Conservation (phyloP, 2,113 vertebrate genomes). For the Salvelinus fontinalis region DNA sequence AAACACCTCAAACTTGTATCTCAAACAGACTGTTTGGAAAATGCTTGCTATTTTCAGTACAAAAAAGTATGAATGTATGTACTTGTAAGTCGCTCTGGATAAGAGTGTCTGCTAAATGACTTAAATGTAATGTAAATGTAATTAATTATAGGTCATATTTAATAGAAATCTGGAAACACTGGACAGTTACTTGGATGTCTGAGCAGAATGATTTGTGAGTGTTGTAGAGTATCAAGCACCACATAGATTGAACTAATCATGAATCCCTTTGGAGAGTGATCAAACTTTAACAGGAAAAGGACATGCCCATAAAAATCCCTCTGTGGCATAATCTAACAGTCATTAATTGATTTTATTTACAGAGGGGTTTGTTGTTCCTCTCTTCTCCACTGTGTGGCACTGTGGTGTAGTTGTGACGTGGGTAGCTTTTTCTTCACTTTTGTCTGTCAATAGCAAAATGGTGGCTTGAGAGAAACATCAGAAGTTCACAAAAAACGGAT, state of each 20-base stretch:
- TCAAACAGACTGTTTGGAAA: no score
- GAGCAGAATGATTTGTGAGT: slow-evolving; percentile 11
- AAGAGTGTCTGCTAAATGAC: no score
- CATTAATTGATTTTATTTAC: neutral
- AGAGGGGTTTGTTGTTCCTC: slow-evolving; percentile 39
- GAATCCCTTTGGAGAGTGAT: neutral
- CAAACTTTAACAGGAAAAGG: neutral
- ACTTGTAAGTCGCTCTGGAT: no score
- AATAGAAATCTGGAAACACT: no score
- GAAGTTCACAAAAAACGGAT: neutral
- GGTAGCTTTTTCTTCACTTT: slow-evolving; percentile 14
- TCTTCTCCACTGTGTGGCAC: slow-evolving; percentile 67
- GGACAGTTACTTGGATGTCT: neutral
- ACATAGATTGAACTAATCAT: neutral
- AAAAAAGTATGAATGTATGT: no score
- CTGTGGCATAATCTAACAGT: neutral
- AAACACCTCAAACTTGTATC: no score
- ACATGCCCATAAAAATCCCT: neutral
- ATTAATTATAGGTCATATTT: no score
- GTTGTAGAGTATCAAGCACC: no score
- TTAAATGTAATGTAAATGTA: no score
- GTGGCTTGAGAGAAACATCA: slow-evolving; percentile 17
- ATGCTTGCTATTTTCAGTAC: no score
- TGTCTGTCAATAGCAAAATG: slow-evolving; percentile 38
- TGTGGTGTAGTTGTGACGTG: slow-evolving; percentile 57